Evolutionary conservation across 2,888 invertebrate genomes (phyloP).

Genomic region (Scelioninae gen. 1): DNA sequence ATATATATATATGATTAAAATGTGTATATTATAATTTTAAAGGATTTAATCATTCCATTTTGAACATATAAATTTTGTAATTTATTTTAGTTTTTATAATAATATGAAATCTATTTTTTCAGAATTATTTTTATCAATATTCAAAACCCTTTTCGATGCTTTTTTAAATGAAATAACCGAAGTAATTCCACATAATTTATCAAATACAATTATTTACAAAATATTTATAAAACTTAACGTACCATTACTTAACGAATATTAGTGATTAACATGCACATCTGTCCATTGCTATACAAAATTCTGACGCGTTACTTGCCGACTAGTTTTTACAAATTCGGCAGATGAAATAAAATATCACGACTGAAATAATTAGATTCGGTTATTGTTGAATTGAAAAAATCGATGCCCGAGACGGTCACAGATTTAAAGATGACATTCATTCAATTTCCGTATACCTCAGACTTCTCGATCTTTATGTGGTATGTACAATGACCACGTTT

Average conservation of each 20-base stretch:
- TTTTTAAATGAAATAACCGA: too few relatives aligned
- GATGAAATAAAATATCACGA: conserved; percentile 73
- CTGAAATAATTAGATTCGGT: conserved; percentile 81
- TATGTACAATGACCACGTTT: conserved; percentile 74
- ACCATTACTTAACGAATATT: conserved; percentile 52
- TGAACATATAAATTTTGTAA: too few relatives aligned
- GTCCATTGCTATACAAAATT: conserved; percentile 22
- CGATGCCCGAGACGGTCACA: conserved; percentile 82
- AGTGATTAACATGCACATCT: conserved; percentile 44
- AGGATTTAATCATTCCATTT: too few relatives aligned
- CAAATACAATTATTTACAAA: not conserved
- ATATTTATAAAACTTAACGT: conserved; percentile 50
- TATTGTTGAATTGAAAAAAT: conserved; percentile 73
- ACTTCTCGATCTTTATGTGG: conserved; percentile 78
- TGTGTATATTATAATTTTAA: too few relatives aligned
- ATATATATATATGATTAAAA: too few relatives aligned
- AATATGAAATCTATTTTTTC: too few relatives aligned
- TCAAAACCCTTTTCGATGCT: too few relatives aligned
- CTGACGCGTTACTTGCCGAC: conserved; percentile 34
- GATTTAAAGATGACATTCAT: conserved; percentile 80
- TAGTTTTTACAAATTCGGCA: conserved; percentile 21
- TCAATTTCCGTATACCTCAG: conserved; percentile 82
- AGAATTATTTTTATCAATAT: too few relatives aligned
- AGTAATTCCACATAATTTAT: too few relatives aligned
- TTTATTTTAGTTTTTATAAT: too few relatives aligned